Evolutionary conservation across 2,888 invertebrate genomes (phyloP), one percentile per base, ranked within the genome.

Genomic region (Melinaea marsaeus): DNA sequence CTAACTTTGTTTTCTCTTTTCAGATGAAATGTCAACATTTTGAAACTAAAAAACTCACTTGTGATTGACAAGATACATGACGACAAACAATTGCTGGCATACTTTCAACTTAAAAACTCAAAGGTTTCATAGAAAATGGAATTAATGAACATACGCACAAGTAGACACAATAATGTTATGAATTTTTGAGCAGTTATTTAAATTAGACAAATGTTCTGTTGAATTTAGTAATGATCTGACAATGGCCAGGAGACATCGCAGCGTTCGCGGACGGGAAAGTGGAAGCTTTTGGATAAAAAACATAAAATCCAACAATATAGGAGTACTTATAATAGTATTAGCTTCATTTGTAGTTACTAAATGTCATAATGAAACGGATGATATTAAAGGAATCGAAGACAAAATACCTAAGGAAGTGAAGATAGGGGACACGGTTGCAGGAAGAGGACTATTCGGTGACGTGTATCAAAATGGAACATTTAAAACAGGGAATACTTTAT

Each of bases 401-500:
- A 79, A 84, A 68, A 77, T 87, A 70, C 73, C 79, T 4, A 83
- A 80, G 70, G 78, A 79, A 71, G 75, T 89, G 71, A 84, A 80
- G 65, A 71, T 87, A 6, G 74, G 88, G 37, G 85, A 86, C 71
- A 80, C 79, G 64, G 74, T 88, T 32, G 79, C 88, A 0, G 88
- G 88, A 51, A 83, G 80, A 71, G 81, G 79, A 55, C 88, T 78
- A 4, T 64, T 87, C 55, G 82, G 81, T 78, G 84, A 88, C 66
- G 75, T 90, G 42, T 90, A 88, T 62, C 77, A 79, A 68, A 90
- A 90, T 72, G 90, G 90, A 45, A 90, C 90, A 0, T 91, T 90
- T 72, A 81, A 87, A 65, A 93, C 92, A 71, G 93, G 93, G 58
- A 95, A 95, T 70, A 88, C 92, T 67, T 85, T 96, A 59, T 96